Percentiles rank a stretch among this genome's conserved stretches.
phyloP scores from a whole-genome alignment of 2,797 vertebrate species.

The Sebastes kiyomatsui region DNA sequence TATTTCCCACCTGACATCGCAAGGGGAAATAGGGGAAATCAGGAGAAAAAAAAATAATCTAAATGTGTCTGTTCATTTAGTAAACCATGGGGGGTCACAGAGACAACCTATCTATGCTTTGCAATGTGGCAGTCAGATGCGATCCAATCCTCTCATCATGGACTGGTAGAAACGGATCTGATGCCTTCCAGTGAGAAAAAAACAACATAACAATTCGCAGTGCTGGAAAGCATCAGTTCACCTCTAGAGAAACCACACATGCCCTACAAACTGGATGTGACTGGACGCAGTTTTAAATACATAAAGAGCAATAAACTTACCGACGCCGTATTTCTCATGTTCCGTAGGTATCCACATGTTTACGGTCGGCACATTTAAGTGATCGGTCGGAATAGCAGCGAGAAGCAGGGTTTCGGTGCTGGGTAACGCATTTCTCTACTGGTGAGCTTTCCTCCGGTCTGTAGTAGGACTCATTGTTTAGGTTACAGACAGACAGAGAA shows the following conservation, averaged over 20 bases:
- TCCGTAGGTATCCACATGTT: conserved; percentile 98
- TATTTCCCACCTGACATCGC: background rate
- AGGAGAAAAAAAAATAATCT: background rate
- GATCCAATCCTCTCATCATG: conserved; percentile 41
- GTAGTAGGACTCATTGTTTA: conserved; percentile 89
- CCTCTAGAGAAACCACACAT: conserved; percentile 23
- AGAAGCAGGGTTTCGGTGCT: conserved; percentile 53
- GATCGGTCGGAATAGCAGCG: conserved; percentile 61
- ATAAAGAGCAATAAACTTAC: conserved; percentile 84
- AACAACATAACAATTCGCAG: background rate
- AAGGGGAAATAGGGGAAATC: background rate
- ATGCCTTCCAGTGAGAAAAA: background rate
- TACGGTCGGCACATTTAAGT: conserved; percentile 63
- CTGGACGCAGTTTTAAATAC: conserved; percentile 8
- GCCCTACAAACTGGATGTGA: conserved; percentile 34
- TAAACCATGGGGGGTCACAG: conserved; percentile 50
- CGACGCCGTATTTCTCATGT: conserved; percentile 98
- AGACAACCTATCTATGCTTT: conserved; percentile 51
- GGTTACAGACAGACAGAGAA: conserved; percentile 74
- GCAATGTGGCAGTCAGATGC: conserved; percentile 65
- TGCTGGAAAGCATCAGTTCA: conserved; percentile 16
- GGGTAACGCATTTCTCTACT: conserved; percentile 74
- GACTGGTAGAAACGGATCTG: conserved; percentile 29
- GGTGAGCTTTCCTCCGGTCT: conserved; percentile 71
- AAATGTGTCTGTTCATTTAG: conserved; percentile 30